A percentile compares a stretch with the other conserved stretches of the same genome.
phyloP scores from a whole-genome alignment of 2,113 vertebrate species.

The Hippopotamus amphibius region DNA sequence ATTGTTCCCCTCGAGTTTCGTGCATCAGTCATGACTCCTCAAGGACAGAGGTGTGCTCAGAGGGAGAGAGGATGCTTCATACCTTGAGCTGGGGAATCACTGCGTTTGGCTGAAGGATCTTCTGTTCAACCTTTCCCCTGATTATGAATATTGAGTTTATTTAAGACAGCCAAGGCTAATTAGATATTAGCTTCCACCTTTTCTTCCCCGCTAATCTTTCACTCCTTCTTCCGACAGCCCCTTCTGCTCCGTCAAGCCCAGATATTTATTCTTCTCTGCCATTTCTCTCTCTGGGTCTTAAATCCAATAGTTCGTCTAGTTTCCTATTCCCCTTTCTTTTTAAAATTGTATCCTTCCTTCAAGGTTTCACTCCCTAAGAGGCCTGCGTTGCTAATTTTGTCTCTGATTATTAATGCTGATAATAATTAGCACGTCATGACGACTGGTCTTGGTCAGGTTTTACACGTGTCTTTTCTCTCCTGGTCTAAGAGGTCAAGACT shows the following conservation, averaged over 20 bases:
- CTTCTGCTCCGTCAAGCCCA: background rate
- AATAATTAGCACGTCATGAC: background rate
- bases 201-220: background rate
- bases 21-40: background rate
- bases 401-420: background rate
- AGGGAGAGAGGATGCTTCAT: background rate
- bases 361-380: background rate
- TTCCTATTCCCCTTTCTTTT: background rate
- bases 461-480: background rate
- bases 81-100: background rate
- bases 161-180: background rate
- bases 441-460: background rate
- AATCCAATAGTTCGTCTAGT: background rate
- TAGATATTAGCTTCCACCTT: background rate
- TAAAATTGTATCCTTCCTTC: background rate
- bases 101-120: background rate
- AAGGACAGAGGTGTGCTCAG: background rate
- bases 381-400: background rate
- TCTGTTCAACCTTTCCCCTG: background rate
- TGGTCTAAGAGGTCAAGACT: background rate
- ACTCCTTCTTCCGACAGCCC: background rate
- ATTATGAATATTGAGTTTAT: background rate
- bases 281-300: background rate
- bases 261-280: background rate
- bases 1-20: background rate